Percentiles rank a stretch among this genome's conserved stretches.
Conservation (phyloP, 2,888 invertebrate species). For the Heliconius sara region DNA sequence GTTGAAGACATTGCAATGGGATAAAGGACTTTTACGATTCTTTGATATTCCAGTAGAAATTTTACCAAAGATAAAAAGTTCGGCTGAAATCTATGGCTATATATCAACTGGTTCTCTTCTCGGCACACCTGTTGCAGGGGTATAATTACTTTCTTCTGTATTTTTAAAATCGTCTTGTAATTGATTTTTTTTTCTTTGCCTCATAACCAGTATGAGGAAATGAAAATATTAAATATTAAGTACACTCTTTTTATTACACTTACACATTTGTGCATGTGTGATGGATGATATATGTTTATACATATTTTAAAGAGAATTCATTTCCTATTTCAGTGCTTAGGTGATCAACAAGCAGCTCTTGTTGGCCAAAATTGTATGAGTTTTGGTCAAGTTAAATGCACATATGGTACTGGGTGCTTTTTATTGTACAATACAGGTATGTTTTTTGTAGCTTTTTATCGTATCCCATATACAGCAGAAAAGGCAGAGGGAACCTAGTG, state of each 20-base stretch:
- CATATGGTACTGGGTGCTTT: slow-evolving; percentile 98
- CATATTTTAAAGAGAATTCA: background rate
- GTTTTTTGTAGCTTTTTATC: background rate
- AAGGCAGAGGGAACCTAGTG: no score
- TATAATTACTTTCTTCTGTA: slow-evolving; percentile 70
- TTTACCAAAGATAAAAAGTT: slow-evolving; percentile 94
- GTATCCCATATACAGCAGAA: no score
- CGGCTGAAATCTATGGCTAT: slow-evolving; percentile 95
- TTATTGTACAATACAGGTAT: slow-evolving; percentile 96
- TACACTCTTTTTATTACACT: no score
- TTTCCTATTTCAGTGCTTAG: slow-evolving; percentile 87
- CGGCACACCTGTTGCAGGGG: slow-evolving; percentile 94
- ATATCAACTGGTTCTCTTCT: slow-evolving; percentile 88
- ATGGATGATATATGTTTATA: no score
- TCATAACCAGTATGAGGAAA: background rate
- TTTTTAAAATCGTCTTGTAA: slow-evolving; percentile 30
- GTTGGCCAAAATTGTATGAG: slow-evolving; percentile 96
- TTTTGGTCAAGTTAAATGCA: slow-evolving; percentile 96
- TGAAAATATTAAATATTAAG: background rate
- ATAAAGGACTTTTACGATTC: slow-evolving; percentile 92
- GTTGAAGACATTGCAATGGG: slow-evolving; percentile 94
- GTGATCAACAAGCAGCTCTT: slow-evolving; percentile 97
- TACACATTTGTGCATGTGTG: no score
- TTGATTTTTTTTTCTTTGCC: background rate
- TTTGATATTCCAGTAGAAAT: slow-evolving; percentile 93